A percentile compares a stretch with the other conserved stretches of the same genome.
These are phyloP conservation scores for Crocodylus rhombifer DNA, from an alignment of 2,797 vertebrate species.

Conservation along the genomic window DNA sequence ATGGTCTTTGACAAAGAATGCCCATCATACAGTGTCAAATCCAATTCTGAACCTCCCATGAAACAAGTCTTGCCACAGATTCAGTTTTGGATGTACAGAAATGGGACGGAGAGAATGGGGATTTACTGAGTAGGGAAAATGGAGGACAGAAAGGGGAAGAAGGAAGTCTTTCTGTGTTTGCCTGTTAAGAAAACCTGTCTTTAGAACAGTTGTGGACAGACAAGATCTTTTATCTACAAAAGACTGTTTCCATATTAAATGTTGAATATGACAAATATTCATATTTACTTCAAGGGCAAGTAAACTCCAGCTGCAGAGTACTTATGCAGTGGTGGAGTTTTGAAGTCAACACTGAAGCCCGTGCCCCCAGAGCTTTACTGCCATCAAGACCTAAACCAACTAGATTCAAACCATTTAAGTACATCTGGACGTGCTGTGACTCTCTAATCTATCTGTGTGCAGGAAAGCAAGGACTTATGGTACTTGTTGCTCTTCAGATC, in stretches of 20 bases:
- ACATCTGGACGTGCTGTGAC: no score
- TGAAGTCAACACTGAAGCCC: no score
- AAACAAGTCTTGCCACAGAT: not conserved
- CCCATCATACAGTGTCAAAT: not conserved
- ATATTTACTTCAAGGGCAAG: not conserved
- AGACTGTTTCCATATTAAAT: no score
- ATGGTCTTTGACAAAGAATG: rapidly evolving
- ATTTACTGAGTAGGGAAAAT: not conserved
- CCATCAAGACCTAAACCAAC: no score
- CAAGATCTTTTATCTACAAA: not conserved
- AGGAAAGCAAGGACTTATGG: not conserved
- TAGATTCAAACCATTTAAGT: no score
- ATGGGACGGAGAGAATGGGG: not conserved
- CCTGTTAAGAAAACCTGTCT: not conserved
- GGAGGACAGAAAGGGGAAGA: not conserved
- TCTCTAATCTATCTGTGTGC: not conserved
- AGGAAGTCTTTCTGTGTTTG: not conserved
- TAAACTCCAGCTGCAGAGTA: no score
- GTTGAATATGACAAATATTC: not conserved
- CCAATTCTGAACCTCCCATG: not conserved
- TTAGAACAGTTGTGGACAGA: not conserved
- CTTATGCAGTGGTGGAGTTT: no score
- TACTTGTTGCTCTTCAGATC: not conserved
- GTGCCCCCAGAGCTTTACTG: no score
- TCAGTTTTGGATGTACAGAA: no score